Conservation (phyloP, 1,140 invertebrate genomes). For the Heliconius congener region DNA sequence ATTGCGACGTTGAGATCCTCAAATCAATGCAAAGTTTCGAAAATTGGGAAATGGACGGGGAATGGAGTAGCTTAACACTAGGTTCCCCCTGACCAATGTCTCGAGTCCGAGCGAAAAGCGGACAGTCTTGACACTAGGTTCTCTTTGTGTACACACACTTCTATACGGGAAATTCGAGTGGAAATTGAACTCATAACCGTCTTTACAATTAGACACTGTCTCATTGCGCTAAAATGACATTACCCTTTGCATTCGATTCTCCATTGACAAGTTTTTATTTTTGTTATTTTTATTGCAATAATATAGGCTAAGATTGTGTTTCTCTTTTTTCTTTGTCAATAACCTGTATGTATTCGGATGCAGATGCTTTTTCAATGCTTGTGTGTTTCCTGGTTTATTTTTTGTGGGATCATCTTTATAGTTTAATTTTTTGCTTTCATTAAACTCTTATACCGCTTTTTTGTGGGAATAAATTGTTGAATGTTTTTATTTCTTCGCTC, state of each 20-base stretch:
- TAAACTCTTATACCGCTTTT: too few species aligned
- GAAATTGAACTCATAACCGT: background rate
- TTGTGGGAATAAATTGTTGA: too few species aligned
- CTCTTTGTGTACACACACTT: too few species aligned
- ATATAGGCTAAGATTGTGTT: background rate
- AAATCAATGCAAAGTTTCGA: too few species aligned
- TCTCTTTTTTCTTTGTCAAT: background rate
- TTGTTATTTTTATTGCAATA: background rate
- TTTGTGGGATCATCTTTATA: background rate
- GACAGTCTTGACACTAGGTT: too few species aligned
- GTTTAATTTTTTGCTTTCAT: background rate
- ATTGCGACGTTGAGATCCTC: too few species aligned
- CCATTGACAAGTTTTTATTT: background rate
- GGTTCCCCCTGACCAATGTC: too few species aligned
- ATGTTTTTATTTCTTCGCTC: too few species aligned
- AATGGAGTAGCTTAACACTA: too few species aligned
- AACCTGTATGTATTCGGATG: slow-evolving; percentile 9
- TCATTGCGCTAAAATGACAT: background rate
- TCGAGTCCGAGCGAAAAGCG: too few species aligned
- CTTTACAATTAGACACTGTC: background rate
- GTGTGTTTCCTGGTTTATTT: background rate
- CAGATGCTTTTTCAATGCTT: background rate
- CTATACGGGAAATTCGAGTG: too few species aligned
- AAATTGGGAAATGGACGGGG: too few species aligned
- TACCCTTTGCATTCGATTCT: background rate